Percentiles rank a stretch among this genome's conserved stretches.
Evolutionary conservation across 2,797 vertebrate genomes (phyloP).

Genomic region (Tapera naevia): DNA sequence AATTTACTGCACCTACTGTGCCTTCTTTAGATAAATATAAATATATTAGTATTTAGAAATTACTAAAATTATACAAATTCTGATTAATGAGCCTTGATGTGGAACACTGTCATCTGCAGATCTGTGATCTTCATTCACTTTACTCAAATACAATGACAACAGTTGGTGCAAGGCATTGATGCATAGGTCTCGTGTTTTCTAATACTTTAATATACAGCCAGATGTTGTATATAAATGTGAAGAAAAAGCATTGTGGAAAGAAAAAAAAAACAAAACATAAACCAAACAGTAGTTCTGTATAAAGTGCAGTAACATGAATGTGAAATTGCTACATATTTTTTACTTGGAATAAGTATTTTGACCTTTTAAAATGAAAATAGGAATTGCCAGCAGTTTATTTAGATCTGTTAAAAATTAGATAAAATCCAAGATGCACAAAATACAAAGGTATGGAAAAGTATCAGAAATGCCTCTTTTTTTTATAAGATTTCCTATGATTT

Average conservation of each 20-base stretch:
- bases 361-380: background rate
- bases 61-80: background rate
- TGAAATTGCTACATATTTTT: background rate
- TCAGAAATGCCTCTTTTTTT: background rate
- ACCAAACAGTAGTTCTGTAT: background rate
- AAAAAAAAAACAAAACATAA: background rate
- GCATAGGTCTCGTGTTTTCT: background rate
- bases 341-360: background rate
- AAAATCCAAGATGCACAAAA: background rate
- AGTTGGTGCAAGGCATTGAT: constrained; percentile 7
- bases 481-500: background rate
- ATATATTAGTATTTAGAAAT: background rate
- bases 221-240: background rate
- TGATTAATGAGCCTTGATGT: background rate
- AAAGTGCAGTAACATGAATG: background rate
- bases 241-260: background rate
- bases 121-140: background rate
- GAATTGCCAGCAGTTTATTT: background rate
- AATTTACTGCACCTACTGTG: background rate
- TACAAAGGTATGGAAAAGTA: background rate
- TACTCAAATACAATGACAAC: background rate
- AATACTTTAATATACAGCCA: background rate
- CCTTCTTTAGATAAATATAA: background rate
- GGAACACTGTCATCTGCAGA: background rate
- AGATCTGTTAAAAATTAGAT: background rate